Conservation (phyloP, 2,888 invertebrate genomes). For the Acronicta aceris region DNA sequence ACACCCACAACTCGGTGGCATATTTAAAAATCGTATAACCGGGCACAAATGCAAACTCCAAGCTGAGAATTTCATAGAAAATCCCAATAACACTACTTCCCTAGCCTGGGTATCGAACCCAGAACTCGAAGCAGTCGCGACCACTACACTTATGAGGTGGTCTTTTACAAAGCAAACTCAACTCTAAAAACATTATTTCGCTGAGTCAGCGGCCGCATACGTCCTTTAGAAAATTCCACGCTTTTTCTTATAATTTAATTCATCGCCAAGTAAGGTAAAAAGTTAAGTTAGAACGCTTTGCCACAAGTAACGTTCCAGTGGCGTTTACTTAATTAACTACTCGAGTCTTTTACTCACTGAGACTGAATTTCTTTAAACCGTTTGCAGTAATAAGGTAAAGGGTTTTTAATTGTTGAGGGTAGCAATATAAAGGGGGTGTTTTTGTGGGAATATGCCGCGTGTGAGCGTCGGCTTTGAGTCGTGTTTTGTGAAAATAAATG, state of each 20-base stretch:
- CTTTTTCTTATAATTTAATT: conserved; percentile 67
- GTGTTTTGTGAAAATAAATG: neutral
- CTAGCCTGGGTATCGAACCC: neutral
- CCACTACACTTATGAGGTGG: too few species aligned
- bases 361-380: conserved; percentile 60
- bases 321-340: conserved; percentile 64
- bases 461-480: conserved; percentile 6
- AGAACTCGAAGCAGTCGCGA: too few species aligned
- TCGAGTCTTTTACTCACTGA: conserved; percentile 37
- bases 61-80: too few species aligned
- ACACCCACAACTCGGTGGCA: too few species aligned
- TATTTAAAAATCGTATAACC: too few species aligned
- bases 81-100: too few species aligned
- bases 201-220: conserved; percentile 48
- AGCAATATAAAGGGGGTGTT: conserved; percentile 1
- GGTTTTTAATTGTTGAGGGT: conserved; percentile 41
- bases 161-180: conserved; percentile 11
- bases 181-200: conserved; percentile 15
- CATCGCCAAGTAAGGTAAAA: conserved; percentile 62
- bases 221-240: conserved; percentile 47
- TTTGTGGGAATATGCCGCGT: neutral
- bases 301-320: conserved; percentile 48
- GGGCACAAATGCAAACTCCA: too few species aligned
- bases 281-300: conserved; percentile 49
- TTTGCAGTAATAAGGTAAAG: conserved; percentile 45